Percentiles rank a stretch among this genome's conserved stretches.
phyloP scores from a whole-genome alignment of 2,888 invertebrate genomes.

The Catocala nupta region DNA sequence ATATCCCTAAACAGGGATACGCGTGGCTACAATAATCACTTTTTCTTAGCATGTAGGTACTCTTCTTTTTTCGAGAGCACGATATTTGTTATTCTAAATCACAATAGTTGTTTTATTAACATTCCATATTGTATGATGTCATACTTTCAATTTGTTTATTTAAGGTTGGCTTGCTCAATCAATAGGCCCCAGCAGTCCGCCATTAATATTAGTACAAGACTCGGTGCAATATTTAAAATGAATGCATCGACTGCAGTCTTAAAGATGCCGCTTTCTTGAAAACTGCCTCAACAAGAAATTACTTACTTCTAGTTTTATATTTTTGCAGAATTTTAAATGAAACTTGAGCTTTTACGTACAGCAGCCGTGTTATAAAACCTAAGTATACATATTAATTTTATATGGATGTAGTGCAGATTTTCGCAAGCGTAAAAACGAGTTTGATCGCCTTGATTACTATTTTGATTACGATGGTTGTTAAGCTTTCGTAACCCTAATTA shows the following conservation, averaged over 20 bases:
- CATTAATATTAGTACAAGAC: conserved; percentile 33
- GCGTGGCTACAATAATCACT: no score
- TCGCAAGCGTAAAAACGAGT: conserved; percentile 29
- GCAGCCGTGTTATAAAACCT: no score
- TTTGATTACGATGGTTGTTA: conserved; percentile 16
- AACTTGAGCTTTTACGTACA: conserved; percentile 14
- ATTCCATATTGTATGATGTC: no score
- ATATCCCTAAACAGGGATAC: no score
- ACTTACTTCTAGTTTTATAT: conserved; percentile 40
- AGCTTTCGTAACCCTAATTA: conserved; percentile 36
- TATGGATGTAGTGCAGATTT: conserved; percentile 15
- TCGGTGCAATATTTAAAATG: conserved; percentile 65
- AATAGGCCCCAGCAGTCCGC: conserved; percentile 34
- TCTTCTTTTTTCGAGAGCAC: no score
- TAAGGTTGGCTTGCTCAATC: conserved; percentile 42
- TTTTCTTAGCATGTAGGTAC: no score
- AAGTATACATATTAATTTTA: conserved; percentile 13
- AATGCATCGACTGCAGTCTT: conserved; percentile 49
- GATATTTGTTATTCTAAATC: no score
- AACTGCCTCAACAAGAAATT: conserved; percentile 56
- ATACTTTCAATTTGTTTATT: conserved; percentile 32
- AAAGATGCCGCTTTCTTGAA: conserved; percentile 25
- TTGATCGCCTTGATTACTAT: conserved; percentile 22
- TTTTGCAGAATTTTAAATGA: conserved; percentile 15
- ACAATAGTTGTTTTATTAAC: no score